phyloP scores from a whole-genome alignment of 2,797 vertebrate species.

The Sciurus carolinensis region DNA sequence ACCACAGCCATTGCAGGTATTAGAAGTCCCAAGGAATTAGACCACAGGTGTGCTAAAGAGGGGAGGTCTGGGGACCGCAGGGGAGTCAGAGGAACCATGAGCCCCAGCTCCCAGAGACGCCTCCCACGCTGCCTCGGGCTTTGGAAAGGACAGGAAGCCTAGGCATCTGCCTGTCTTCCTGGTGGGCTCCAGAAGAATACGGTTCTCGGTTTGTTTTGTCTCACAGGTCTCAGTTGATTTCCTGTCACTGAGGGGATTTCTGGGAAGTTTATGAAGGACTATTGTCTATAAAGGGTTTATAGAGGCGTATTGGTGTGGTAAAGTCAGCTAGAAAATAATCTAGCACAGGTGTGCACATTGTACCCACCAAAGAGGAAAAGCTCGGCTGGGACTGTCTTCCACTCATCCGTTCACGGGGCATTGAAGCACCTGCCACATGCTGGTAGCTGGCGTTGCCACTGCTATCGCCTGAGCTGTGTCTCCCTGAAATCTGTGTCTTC shows the following conservation, averaged over 20 bases:
- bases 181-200: rapidly evolving
- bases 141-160: not conserved
- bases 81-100: not conserved
- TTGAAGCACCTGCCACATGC: not conserved
- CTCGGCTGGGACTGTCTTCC: not conserved
- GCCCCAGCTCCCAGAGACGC: no score
- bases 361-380: not conserved
- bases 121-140: not conserved
- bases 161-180: rapidly evolving
- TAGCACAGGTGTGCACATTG: not conserved
- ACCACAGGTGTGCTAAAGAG: not conserved
- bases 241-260: not conserved
- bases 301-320: not conserved
- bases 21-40: not conserved
- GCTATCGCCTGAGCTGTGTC: not conserved
- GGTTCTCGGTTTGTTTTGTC: not conserved
- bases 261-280: not conserved
- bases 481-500: not conserved
- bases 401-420: not conserved
- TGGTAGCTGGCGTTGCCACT: not conserved
- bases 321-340: not conserved
- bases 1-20: no score
- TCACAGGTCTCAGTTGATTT: not conserved
- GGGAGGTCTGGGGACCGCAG: not conserved
- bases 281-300: not conserved